Base-by-base conservation (phyloP, 2,797 vertebrate species). In the Limosa lapponica region DNA sequence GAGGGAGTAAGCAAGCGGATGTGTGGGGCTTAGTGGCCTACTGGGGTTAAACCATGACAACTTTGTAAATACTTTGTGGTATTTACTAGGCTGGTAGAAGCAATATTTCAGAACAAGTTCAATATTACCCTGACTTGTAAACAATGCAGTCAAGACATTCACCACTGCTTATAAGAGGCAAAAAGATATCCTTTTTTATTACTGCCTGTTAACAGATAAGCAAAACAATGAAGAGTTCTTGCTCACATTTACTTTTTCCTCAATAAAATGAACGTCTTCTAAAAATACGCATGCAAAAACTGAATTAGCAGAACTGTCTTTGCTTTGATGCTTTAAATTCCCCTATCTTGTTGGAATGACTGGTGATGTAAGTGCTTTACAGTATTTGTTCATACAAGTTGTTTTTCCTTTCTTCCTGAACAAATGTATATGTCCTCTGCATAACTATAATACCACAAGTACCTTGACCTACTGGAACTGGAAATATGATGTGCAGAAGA, bases 1-100 rank as follows among this genome's bases (percentile, higher is more conserved):
- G 4, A 1, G 5, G 7, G 49, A 39, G n/a, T 8, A 34, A 58
- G 57, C 0, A 1, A 41, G 20, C 0, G 0, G 10, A 27, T 64
- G 4, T 8, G 25, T 30, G 65, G 16, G 37, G 17, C 37, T 48
- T 49, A 58, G 34, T 8, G 4, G 11, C 27, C 20, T 62, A 30
- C 24, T 1, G 5, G 23, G 12, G 25, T 69, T 92, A 62, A n/a
- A 49, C 11, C 11, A 11, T 22, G 23, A 66, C 17, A 41, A 23
- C 11, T 82, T 91, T 54, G 34, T 67, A 73, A 87, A 80, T 61
- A 44, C 12, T 82, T 74, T 36, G 13, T 75, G 65, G 24, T 62
- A 70, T 66, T 95, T 94, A 82, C 73, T 75, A 75, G 44, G 28
- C 65, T 90, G 22, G 7, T 82, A 92, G 64, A 67, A 91, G 16